phyloP scores from a whole-genome alignment of 1,140 invertebrate species.

The Neotoxoptera formosana region DNA sequence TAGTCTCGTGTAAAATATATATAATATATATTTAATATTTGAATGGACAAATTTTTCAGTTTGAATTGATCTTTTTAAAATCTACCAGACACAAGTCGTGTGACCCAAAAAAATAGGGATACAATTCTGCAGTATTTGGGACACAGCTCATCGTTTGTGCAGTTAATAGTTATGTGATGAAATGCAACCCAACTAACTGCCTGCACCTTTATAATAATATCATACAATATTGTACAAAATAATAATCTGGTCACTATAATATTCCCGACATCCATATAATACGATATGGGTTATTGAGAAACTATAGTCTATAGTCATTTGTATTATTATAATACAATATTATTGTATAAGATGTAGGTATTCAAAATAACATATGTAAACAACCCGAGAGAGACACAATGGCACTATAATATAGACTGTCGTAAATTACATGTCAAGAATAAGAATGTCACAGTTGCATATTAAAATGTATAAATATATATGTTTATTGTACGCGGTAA shows the following conservation, averaged over 20 bases:
- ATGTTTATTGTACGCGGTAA: background rate
- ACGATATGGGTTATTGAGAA: background rate
- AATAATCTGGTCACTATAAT: background rate
- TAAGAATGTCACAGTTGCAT: background rate
- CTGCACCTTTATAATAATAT: background rate
- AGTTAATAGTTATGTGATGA: background rate
- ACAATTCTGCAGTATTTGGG: too few relatives aligned
- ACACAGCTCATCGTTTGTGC: too few relatives aligned
- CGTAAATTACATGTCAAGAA: background rate
- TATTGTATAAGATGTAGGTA: background rate
- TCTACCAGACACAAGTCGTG: too few relatives aligned
- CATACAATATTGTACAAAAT: background rate
- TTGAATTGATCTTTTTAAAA: too few relatives aligned
- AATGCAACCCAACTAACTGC: background rate
- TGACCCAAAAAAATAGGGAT: too few relatives aligned
- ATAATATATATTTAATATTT: too few relatives aligned
- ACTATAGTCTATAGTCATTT: background rate
- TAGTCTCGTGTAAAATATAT: too few relatives aligned
- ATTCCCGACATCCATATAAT: background rate
- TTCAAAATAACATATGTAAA: conserved; percentile 14
- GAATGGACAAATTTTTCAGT: too few relatives aligned
- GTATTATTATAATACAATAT: background rate
- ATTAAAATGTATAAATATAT: background rate
- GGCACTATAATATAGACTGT: background rate
- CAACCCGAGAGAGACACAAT: background rate